Evolutionary conservation across 2,797 vertebrate species (phyloP).

Genomic region (Eospalax fontanierii): DNA sequence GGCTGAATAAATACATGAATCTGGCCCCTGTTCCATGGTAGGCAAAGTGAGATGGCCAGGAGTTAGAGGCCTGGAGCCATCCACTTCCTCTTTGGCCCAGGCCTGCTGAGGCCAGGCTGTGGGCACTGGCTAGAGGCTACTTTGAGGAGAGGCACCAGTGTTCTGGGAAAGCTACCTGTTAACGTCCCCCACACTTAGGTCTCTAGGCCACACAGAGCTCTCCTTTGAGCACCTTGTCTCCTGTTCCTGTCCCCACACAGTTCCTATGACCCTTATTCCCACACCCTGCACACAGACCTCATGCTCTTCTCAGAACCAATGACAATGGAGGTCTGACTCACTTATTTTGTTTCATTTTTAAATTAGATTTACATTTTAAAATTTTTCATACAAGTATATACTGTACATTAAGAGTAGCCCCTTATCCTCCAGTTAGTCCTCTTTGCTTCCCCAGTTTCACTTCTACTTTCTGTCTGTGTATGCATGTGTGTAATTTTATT

Average conservation of each 20-base stretch:
- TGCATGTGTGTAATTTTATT: background rate
- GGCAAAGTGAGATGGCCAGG: background rate
- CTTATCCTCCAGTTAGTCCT: no score
- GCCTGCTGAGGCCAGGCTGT: slow-evolving; percentile 17
- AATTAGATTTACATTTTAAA: background rate
- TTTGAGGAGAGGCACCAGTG: background rate
- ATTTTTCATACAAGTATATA: background rate
- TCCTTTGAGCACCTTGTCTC: background rate
- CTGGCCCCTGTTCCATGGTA: background rate
- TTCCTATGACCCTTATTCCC: background rate
- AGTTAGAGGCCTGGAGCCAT: slow-evolving; percentile 37
- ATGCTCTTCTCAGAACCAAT: background rate
- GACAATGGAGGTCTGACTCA: background rate
- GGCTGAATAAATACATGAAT: background rate
- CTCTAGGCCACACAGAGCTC: background rate
- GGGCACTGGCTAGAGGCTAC: slow-evolving; percentile 58
- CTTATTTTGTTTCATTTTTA: background rate
- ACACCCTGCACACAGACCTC: background rate
- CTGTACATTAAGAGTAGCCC: no score
- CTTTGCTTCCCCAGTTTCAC: background rate
- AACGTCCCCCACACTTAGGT: background rate
- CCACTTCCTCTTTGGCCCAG: slow-evolving; percentile 42
- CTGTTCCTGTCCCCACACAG: slow-evolving; percentile 13
- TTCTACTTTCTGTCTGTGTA: background rate
- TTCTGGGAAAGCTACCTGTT: background rate